phyloP scores from a whole-genome alignment of 1,140 invertebrate species.

The Diprion similis region DNA sequence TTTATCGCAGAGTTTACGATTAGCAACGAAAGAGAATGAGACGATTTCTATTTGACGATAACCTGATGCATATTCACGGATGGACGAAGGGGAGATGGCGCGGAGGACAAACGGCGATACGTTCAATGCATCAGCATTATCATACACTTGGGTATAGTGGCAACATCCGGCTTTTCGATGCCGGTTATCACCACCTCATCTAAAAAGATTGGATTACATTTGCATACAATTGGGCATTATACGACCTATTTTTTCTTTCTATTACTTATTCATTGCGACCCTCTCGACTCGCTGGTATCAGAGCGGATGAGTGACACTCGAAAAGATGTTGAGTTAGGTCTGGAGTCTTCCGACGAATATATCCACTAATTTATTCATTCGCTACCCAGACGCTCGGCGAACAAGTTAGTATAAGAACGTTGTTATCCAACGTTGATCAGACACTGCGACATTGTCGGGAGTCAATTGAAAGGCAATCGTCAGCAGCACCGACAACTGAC shows the following conservation, averaged over 20 bases:
- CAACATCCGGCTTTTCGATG: conserved; percentile 2
- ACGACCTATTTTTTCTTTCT: conserved; percentile 5
- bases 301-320: conserved; percentile 3
- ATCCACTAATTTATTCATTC: background rate
- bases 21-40: background rate
- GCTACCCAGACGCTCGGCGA: background rate
- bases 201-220: conserved; percentile 8
- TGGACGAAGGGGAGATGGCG: background rate
- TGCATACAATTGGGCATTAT: conserved; percentile 7
- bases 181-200: conserved; percentile 6
- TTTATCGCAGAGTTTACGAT: background rate
- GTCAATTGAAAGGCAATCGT: background rate
- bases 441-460: background rate
- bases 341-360: conserved; percentile 7
- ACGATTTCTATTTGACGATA: background rate
- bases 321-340: background rate
- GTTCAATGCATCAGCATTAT: background rate
- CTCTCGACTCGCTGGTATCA: background rate
- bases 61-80: background rate
- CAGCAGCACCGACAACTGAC: background rate
- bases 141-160: conserved; percentile 4
- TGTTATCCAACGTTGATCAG: too few relatives aligned
- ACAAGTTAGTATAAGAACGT: background rate
- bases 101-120: background rate
- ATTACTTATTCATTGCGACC: conserved; percentile 7